These are phyloP conservation scores for Champsocephalus gunnari DNA, from an alignment of 2,797 vertebrate genomes.

Conservation along the genomic window DNA sequence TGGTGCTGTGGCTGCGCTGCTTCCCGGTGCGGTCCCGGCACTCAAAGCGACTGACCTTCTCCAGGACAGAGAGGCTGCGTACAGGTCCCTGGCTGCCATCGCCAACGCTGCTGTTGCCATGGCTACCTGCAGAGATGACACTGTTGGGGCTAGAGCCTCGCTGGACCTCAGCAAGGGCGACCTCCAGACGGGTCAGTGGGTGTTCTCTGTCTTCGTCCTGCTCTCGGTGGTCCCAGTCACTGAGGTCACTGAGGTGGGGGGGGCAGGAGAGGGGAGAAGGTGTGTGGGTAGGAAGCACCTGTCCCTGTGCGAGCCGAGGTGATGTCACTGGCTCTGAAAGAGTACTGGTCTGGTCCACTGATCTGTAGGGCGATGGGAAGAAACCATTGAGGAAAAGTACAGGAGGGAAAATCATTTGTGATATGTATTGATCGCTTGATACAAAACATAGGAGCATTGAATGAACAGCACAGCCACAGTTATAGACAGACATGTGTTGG, in stretches of 20 bases:
- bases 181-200: conserved; percentile 82
- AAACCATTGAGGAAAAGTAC: not conserved
- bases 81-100: conserved; percentile 63
- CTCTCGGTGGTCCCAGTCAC: conserved; percentile 66
- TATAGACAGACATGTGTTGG: no score
- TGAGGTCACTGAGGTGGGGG: conserved; percentile 67
- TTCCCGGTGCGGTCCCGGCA: conserved; percentile 83
- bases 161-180: conserved; percentile 84
- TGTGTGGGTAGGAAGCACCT: conserved; percentile 67
- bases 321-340: conserved; percentile 59
- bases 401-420: not conserved
- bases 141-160: conserved; percentile 66
- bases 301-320: conserved; percentile 74
- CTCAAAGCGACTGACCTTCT: conserved; percentile 94
- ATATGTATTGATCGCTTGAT: not conserved
- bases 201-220: conserved; percentile 76
- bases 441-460: not conserved
- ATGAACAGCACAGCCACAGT: not conserved
- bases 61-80: conserved; percentile 89
- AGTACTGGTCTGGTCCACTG: conserved; percentile 53
- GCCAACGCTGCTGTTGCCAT: conserved; percentile 57
- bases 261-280: conserved; percentile 47
- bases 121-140: conserved; percentile 48
- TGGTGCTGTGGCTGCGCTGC: conserved; percentile 75
- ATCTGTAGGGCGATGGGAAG: conserved; percentile 39